Base-by-base conservation (phyloP, 2,888 invertebrate species). In the Drosophila setosimentum region DNA sequence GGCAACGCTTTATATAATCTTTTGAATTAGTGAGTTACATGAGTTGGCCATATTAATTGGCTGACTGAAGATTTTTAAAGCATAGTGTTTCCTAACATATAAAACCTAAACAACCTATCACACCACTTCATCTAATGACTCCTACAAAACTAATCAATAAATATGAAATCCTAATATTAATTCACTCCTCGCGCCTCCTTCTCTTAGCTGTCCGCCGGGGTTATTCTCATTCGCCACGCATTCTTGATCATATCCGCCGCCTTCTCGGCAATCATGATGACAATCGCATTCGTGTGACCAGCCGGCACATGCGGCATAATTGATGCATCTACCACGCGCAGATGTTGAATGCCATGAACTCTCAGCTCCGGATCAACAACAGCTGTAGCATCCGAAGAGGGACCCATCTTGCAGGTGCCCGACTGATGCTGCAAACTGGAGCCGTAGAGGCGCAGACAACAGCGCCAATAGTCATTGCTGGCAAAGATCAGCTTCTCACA, bases 401-500 rank as follows among this genome's bases (percentile, higher is more conserved):
- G 94, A 0, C 96, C 96, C 96, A 96, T 96, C 91, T 95, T 95
- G 80, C 96, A 95, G 1, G 96, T 96, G 2, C 95, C 94, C 54
- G 94, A 94, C 92, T 96, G 95, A 90, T 96, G 96, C 71, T 96
- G 96, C 77, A 97, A 93, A 54, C 96, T 96, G 63, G 96, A 95
- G 8, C 96, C 95, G 24, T 96, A 94, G 73, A 95, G 95, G 76
- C 95, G 94, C 29, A 96, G 94, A 50, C 95, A 95, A 87, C 97
- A 97, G 59, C 94, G 94, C 96, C 96, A 97, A 91, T 97, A 97
- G 16, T 94, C 92, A 78, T 96, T 95, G 3, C 95, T 95, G 68
- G 94, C 94, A 89, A 96, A 96, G 7, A 80, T 51, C 7, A 94
- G 85, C 55, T 94, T 91, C 80, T 95, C 94, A 87, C 97, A 97